These are phyloP conservation scores for Hemithea aestivaria DNA, from an alignment of 2,888 invertebrate genomes.

Conservation along the genomic window DNA sequence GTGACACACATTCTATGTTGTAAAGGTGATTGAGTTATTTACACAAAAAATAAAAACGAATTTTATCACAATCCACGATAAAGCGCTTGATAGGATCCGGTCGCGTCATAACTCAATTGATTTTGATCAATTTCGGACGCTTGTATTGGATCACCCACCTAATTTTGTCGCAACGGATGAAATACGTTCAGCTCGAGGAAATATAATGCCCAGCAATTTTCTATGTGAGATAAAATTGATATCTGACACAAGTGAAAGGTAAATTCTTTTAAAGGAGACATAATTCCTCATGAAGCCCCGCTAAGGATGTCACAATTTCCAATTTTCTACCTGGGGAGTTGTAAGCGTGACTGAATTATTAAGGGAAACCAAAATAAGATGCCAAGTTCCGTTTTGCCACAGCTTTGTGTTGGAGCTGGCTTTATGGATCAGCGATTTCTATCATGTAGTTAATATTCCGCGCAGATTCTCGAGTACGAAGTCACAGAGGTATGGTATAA, in stretches of 20 bases:
- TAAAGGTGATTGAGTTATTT: slow-evolving; percentile 25
- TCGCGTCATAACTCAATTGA: slow-evolving; percentile 28
- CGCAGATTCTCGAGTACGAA: slow-evolving; percentile 59
- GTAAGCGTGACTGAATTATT: slow-evolving; percentile 73
- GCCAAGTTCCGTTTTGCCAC: slow-evolving; percentile 63
- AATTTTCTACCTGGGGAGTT: slow-evolving; percentile 73
- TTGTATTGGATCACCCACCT: slow-evolving; percentile 22
- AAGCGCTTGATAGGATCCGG: slow-evolving; percentile 22
- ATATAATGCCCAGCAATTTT: slow-evolving; percentile 10
- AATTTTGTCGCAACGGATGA: slow-evolving; percentile 20
- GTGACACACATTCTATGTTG: slow-evolving; percentile 23
- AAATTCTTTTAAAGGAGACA: slow-evolving; percentile 48
- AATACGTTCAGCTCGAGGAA: slow-evolving; percentile 17
- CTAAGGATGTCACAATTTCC: slow-evolving; percentile 71
- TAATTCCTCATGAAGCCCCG: slow-evolving; percentile 56
- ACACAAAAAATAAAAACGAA: slow-evolving; percentile 16
- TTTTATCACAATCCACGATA: slow-evolving; percentile 18
- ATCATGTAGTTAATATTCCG: slow-evolving; percentile 70
- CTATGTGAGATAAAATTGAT: slow-evolving; percentile 38
- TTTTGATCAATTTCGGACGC: slow-evolving; percentile 25
- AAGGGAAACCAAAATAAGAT: slow-evolving; percentile 68
- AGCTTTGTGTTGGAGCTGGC: slow-evolving; percentile 63
- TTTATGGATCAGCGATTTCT: slow-evolving; percentile 67
- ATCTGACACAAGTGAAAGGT: slow-evolving; percentile 32
- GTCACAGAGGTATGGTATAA: slow-evolving; percentile 60